A percentile compares a stretch with the other conserved stretches of the same genome.
Conservation (phyloP, 1,140 invertebrate genomes). For the Oedothorax gibbosus region DNA sequence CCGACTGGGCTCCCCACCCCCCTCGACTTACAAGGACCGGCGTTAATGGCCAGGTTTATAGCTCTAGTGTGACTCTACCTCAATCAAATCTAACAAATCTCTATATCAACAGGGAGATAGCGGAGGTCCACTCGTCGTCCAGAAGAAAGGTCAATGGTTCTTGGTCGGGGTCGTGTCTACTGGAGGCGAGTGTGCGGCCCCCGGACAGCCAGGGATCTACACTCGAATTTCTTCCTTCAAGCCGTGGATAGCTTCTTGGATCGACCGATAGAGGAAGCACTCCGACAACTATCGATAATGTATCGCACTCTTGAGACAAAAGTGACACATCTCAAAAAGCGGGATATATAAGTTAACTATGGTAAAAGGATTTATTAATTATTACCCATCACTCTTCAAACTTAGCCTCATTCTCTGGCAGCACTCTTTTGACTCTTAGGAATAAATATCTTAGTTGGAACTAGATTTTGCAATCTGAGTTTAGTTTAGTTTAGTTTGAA, state of each 20-base stretch:
- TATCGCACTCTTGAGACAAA: not conserved
- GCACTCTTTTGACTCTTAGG: too few species aligned
- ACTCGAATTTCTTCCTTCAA: constrained; percentile 63
- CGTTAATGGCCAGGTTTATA: not conserved
- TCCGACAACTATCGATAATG: too few species aligned
- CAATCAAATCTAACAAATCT: not conserved
- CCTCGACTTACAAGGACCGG: too few species aligned
- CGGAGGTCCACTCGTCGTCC: constrained; percentile 84
- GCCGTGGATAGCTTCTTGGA: constrained; percentile 62
- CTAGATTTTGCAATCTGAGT: too few species aligned
- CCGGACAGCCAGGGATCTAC: constrained; percentile 54
- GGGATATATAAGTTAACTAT: not conserved
- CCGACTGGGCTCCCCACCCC: too few species aligned
- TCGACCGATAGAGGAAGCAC: not conserved
- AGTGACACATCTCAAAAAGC: not conserved
- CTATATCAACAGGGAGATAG: constrained; percentile 79
- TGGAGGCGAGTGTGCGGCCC: constrained; percentile 73
- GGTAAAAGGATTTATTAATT: not conserved
- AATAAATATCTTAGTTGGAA: too few species aligned
- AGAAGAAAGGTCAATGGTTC: constrained; percentile 83
- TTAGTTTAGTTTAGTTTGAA: too few species aligned
- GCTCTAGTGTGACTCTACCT: not conserved
- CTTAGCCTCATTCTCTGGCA: too few species aligned
- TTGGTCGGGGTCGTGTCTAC: constrained; percentile 89
- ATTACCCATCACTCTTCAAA: too few species aligned